These are phyloP conservation scores for Glyptemys insculpta DNA, from an alignment of 2,797 vertebrate genomes.

Conservation along the genomic window DNA sequence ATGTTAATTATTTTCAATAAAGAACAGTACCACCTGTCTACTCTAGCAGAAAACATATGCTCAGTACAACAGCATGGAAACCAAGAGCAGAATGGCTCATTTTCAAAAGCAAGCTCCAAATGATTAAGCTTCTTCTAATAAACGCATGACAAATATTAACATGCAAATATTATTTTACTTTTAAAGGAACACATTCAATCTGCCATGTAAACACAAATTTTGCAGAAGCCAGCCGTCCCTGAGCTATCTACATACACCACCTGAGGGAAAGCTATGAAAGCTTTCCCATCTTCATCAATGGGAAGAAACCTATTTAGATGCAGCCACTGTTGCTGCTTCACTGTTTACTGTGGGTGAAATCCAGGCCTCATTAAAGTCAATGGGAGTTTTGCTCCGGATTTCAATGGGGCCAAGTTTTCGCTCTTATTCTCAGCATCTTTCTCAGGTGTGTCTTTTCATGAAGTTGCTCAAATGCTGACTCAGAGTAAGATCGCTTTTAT, in stretches of 20 bases:
- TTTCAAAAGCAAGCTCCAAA: not conserved
- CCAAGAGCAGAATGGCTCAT: not conserved
- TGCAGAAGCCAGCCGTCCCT: not conserved
- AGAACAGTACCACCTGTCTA: constrained; percentile 47
- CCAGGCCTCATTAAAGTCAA: not conserved
- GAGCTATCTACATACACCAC: not conserved
- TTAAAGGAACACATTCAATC: not conserved
- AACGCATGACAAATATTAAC: not conserved
- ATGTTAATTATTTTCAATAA: constrained; percentile 55
- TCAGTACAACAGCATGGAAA: not conserved
- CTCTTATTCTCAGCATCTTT: not conserved
- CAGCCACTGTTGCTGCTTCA: not conserved
- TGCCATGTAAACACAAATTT: not conserved
- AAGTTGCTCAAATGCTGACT: not conserved
- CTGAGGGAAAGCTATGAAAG: not conserved
- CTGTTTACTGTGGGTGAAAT: not conserved
- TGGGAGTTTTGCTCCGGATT: not conserved
- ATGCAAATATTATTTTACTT: not conserved
- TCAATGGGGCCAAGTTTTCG: not conserved
- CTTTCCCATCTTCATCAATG: accelerated
- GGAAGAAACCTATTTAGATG: not conserved
- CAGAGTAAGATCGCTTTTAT: not conserved
- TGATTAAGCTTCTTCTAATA: constrained; percentile 39
- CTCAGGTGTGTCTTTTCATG: not conserved
- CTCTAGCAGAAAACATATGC: constrained; percentile 32